Percentiles rank a stretch among this genome's conserved stretches.
Conservation (phyloP, 2,797 vertebrate species). For the Cyprinella venusta region DNA sequence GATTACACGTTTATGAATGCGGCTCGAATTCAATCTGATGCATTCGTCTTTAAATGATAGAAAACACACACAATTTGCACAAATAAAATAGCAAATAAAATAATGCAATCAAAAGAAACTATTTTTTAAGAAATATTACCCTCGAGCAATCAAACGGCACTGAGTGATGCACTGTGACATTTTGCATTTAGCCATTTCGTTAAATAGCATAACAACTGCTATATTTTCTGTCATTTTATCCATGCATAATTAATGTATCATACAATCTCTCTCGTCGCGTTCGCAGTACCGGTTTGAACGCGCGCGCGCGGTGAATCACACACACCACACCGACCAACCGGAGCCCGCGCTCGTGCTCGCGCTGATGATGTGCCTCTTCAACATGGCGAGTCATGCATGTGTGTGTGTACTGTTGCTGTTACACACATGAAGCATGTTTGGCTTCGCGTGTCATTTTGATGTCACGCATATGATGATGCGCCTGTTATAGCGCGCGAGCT, state of each 20-base stretch:
- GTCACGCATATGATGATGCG: neutral
- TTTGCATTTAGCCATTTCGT: neutral
- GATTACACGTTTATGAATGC: neutral
- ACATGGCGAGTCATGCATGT: slow-evolving; percentile 36
- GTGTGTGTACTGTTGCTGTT: neutral
- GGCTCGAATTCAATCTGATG: neutral
- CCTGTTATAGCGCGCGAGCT: too few relatives aligned
- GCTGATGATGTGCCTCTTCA: neutral
- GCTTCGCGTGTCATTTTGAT: neutral
- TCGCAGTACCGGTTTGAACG: slow-evolving; percentile 16
- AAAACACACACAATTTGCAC: neutral
- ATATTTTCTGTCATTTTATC: neutral
- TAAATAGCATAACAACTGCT: too few relatives aligned
- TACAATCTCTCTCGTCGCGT: neutral
- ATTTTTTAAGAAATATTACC: too few relatives aligned
- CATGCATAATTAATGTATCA: too few relatives aligned
- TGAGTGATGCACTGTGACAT: neutral
- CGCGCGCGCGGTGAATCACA: neutral
- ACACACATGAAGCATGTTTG: neutral
- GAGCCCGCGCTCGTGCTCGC: neutral
- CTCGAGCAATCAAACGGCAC: too few relatives aligned
- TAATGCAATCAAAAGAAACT: too few relatives aligned
- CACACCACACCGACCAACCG: slow-evolving; percentile 22
- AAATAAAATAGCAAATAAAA: too few relatives aligned
- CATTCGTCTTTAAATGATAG: neutral